Evolutionary conservation across 2,888 invertebrate species (phyloP).

Genomic region (Dicroscelio sp.): DNA sequence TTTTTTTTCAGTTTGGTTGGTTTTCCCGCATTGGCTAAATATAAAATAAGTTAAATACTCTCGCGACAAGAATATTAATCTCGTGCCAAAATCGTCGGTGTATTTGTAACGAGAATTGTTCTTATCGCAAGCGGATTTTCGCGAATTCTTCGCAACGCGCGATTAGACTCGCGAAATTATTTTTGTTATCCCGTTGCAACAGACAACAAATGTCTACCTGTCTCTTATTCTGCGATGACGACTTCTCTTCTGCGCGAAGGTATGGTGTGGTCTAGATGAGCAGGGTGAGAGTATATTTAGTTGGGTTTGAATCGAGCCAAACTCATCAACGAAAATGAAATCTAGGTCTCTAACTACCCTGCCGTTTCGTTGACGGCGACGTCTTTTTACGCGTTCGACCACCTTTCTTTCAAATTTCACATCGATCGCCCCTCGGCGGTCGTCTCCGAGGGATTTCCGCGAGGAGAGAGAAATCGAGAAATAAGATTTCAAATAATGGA

Average conservation of each 20-base stretch:
- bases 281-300: constrained; percentile 91
- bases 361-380: constrained; percentile 77
- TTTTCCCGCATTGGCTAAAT: too few species aligned
- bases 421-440: too few species aligned
- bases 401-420: constrained; percentile 75
- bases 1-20: too few species aligned
- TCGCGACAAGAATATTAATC: too few species aligned
- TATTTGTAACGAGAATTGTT: background rate
- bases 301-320: constrained; percentile 90
- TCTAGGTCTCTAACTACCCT: constrained; percentile 90
- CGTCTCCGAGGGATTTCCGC: too few species aligned
- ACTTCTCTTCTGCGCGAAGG: constrained; percentile 71
- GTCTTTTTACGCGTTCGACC: constrained; percentile 83
- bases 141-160: too few species aligned
- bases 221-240: constrained; percentile 75
- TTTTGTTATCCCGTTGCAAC: constrained; percentile 50
- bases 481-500: too few species aligned
- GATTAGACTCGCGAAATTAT: constrained; percentile 28
- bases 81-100: too few species aligned
- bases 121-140: too few species aligned
- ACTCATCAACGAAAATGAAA: constrained; percentile 91
- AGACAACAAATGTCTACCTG: constrained; percentile 73
- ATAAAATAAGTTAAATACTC: too few species aligned
- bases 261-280: constrained; percentile 83
- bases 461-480: too few species aligned